phyloP scores from a whole-genome alignment of 1,140 invertebrate genomes.

The Wiebesia pumilae region DNA sequence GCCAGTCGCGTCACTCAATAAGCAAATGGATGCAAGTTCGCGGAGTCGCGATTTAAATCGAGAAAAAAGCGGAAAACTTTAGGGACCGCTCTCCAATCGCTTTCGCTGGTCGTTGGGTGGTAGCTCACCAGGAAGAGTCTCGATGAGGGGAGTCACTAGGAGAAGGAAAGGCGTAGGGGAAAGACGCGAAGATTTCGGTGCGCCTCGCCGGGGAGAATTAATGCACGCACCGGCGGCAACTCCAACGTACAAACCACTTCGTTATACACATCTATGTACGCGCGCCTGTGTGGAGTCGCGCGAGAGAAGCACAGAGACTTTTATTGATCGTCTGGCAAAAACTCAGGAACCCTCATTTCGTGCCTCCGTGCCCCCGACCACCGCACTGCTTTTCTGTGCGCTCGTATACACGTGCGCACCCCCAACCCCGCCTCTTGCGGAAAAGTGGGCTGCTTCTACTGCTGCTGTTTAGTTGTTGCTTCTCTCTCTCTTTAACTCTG shows the following conservation, averaged over 20 bases:
- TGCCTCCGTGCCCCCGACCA: slow-evolving; percentile 68
- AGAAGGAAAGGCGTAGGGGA: slow-evolving; percentile 48
- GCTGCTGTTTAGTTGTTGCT: neutral
- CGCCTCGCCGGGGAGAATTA: slow-evolving; percentile 68
- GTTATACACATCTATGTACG: slow-evolving; percentile 71
- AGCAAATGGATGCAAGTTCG: slow-evolving; percentile 1
- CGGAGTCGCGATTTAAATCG: neutral
- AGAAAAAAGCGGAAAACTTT: neutral
- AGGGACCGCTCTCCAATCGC: neutral
- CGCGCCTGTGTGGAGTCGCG: slow-evolving; percentile 49
- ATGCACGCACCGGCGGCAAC: slow-evolving; percentile 72
- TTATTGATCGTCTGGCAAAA: slow-evolving; percentile 76
- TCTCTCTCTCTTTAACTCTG: neutral
- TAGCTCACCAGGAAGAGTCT: slow-evolving; percentile 21
- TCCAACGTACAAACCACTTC: slow-evolving; percentile 65
- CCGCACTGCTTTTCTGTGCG: slow-evolving; percentile 39
- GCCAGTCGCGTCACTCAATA: neutral
- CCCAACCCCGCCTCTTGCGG: slow-evolving; percentile 55
- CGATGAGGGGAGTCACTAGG: slow-evolving; percentile 15
- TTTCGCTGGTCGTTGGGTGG: neutral
- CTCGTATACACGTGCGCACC: slow-evolving; percentile 51
- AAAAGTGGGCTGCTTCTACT: slow-evolving; percentile 35
- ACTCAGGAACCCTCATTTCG: slow-evolving; percentile 74
- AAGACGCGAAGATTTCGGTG: slow-evolving; percentile 47
- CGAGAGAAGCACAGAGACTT: slow-evolving; percentile 68